Evolutionary conservation across 2,113 vertebrate species (phyloP), one percentile per base, ranked within the genome.

Genomic region (Tursiops truncatus): DNA sequence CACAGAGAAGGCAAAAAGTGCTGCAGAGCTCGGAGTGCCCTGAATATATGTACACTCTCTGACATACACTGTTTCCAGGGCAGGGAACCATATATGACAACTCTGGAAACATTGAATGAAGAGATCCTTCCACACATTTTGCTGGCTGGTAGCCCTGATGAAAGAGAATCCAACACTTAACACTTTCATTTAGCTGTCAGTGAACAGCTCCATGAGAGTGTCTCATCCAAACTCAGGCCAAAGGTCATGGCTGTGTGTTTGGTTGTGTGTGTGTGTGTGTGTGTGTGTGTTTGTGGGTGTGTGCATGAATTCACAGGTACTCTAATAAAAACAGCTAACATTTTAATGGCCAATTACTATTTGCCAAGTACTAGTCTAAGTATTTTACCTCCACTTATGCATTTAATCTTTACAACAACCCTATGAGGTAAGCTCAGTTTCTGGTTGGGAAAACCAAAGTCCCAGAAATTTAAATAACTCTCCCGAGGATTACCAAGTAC

Each of bases 281-380:
- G 15, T 90, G 20, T 44, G 4, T 67, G 28, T 77, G 63, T 50
- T 44, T 76, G 28, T 60, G 14, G 56, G 31, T 63, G n/a, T 47
- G 12, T 87, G 50, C 9, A 20, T 70, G 15, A 50, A 62, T 89
- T 74, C 41, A 80, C 23, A 94, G 56, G 21, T 4, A 70, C 33
- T 36, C 58, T 44, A 63, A 89, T 38, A 88, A 63, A 95, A 92
- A 89, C 41, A 60, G 41, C 3, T 58, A 41, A 47, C n/a, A 73
- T 56, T 84, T 71, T 33, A 89, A 77, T 60, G 68, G 88, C 33
- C 14, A 85, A 38, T 65, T 94, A 63, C 63, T 81, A 81, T 74
- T 76, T 89, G 25, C 74, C 60, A 94, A 67, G 10, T 62, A 33
- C 44, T 89, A 9, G 44, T 70, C 76, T 76, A 73, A 88, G 36